Evolutionary conservation across 2,113 vertebrate genomes (phyloP), one percentile per base, ranked within the genome.

Genomic region (Drymodes brunneopygia): DNA sequence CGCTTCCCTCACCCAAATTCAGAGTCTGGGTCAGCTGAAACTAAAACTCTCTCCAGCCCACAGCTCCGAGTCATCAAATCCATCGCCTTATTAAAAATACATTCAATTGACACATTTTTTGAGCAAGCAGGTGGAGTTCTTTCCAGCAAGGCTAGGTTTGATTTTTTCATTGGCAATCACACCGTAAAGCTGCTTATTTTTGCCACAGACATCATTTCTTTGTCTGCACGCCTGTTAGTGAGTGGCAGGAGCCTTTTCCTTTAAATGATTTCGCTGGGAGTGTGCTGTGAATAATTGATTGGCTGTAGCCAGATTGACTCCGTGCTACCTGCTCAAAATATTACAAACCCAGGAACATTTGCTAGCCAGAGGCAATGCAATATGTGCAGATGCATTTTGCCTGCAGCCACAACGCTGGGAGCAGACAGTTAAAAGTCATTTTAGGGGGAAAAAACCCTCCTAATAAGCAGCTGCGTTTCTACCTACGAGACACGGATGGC

Each of bases 331-430:
- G 64, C 94, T 93, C 77, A 81, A 97, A 97, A 91, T 42, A 90
- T 79, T 85, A 75, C 54, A 35, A 95, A 93, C 74, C 90, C 44
- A 94, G 94, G 89, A 97, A 96, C 54, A 91, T 91, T 87, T 97
- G 78, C 33, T 95, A 93, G 94, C 96, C 94, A 53, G 87, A 96
- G 96, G 96, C 95, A 93, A 85, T 94, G 91, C 97, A 96, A 78
- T 73, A 79, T 85, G 92, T 71, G 81, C 85, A 93, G 33, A 60
- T 88, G 83, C 78, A 11, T 72, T 67, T 69, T 88, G 92, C 91
- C 88, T 90, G 25, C 78, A 83, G 69, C 89, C 95, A 97, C 28
- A 91, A 89, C 62, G 45, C 74, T 64, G 13, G n/a, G 88, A 83
- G 73, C 61, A 96, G 80, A 73, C 86, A 92, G 42, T 64, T 89